Evolutionary conservation across 1,140 invertebrate genomes (phyloP).

Genomic region (Tenebrio molitor): DNA sequence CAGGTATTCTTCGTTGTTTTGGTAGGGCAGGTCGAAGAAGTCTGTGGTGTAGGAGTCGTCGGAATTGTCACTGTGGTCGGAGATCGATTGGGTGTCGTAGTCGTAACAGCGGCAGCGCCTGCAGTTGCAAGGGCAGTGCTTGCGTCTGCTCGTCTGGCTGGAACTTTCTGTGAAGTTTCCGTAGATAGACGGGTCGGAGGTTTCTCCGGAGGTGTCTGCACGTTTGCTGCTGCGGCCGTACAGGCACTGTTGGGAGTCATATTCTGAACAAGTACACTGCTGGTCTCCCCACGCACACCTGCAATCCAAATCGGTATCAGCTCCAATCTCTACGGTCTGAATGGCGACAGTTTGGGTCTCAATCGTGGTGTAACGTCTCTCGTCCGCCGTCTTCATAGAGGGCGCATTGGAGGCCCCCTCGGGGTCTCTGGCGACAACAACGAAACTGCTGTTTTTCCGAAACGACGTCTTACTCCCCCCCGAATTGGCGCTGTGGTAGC

Average conservation of each 20-base stretch:
- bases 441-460: not conserved
- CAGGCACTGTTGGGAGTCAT: not conserved
- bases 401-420: no score
- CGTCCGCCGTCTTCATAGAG: not conserved
- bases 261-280: not conserved
- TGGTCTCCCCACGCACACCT: not conserved
- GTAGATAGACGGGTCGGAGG: not conserved
- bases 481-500: not conserved
- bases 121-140: not conserved
- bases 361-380: not conserved
- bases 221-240: not conserved
- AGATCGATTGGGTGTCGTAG: not conserved
- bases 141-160: not conserved
- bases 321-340: not conserved
- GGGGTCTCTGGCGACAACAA: not conserved
- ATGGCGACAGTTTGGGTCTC: conserved; percentile 6
- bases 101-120: not conserved
- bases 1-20: conserved; percentile 63
- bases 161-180: not conserved
- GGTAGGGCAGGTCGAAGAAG: conserved; percentile 59
- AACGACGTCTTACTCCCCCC: no score
- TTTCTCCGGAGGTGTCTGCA: not conserved
- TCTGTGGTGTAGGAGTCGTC: conserved; percentile 11
- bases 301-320: not conserved
- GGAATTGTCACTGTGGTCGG: conserved; percentile 1